Conservation (phyloP, 92 coral and sea anemone genomes). For the Pocillopora grandis region DNA sequence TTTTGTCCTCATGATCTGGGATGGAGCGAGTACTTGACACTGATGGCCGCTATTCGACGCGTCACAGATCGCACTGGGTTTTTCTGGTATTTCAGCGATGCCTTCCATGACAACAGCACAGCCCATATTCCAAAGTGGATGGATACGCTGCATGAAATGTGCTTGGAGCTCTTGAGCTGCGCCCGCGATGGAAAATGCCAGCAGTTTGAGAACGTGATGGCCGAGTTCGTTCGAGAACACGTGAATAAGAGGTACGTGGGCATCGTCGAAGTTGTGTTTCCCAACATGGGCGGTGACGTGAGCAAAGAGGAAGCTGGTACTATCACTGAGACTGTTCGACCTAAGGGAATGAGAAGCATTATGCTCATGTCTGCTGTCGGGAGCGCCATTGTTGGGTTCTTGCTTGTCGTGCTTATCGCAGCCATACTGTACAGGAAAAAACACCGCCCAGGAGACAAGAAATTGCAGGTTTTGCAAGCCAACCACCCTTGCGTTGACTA, state of each 20-base stretch:
- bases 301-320: background rate
- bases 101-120: conserved; percentile 40
- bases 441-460: too few species aligned
- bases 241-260: background rate
- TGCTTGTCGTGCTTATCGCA: too few species aligned
- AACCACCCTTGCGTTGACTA: too few species aligned
- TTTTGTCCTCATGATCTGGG: conserved; percentile 57
- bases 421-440: too few species aligned
- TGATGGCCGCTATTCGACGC: conserved; percentile 53
- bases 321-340: background rate
- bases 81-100: conserved; percentile 44
- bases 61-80: conserved; percentile 45
- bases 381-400: too few species aligned
- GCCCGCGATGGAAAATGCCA: background rate
- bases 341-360: too few species aligned
- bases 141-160: conserved; percentile 32
- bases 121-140: conserved; percentile 34
- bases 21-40: conserved; percentile 48
- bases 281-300: background rate
- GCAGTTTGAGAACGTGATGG: conserved; percentile 1
- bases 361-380: too few species aligned
- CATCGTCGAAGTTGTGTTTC: background rate
- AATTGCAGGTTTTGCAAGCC: too few species aligned
- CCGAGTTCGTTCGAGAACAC: background rate
- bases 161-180: conserved; percentile 22